A percentile compares a stretch with the other conserved stretches of the same genome.
Evolutionary conservation across 2,113 vertebrate species (phyloP).

Genomic region (Charina bottae): DNA sequence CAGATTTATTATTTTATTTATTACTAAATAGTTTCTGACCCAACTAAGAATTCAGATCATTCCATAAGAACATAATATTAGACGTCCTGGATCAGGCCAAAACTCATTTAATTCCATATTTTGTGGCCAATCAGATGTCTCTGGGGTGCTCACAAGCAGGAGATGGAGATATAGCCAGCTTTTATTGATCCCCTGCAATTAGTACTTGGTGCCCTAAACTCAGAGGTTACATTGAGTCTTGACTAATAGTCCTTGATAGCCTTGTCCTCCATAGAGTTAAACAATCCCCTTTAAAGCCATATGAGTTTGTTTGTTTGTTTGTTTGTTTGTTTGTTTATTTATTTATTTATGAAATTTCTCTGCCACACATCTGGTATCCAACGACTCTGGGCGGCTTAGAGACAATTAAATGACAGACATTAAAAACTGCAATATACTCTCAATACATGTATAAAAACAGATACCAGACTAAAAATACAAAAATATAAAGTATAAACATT

Average conservation of each 20-base stretch:
- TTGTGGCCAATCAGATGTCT: neutral
- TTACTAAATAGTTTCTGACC: neutral
- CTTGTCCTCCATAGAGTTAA: neutral
- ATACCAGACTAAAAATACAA: no score
- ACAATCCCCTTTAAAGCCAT: neutral
- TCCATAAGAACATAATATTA: neutral
- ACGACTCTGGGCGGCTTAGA: no score
- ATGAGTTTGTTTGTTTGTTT: no score
- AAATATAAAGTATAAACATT: no score
- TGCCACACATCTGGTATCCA: no score
- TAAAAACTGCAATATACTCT: no score
- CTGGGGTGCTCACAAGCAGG: neutral
- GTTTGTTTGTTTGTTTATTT: no score
- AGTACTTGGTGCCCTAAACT: neutral
- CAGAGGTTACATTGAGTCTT: neutral
- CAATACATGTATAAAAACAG: no score
- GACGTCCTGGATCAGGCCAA: neutral
- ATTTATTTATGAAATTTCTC: no score
- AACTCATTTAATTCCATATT: neutral
- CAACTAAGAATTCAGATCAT: neutral
- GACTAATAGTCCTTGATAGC: neutral
- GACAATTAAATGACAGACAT: no score
- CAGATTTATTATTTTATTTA: neutral
- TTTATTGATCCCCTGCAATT: neutral
- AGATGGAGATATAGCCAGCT: neutral